Evolutionary conservation across 2,797 vertebrate genomes (phyloP).

Genomic region (Pipistrellus pipistrellus): DNA sequence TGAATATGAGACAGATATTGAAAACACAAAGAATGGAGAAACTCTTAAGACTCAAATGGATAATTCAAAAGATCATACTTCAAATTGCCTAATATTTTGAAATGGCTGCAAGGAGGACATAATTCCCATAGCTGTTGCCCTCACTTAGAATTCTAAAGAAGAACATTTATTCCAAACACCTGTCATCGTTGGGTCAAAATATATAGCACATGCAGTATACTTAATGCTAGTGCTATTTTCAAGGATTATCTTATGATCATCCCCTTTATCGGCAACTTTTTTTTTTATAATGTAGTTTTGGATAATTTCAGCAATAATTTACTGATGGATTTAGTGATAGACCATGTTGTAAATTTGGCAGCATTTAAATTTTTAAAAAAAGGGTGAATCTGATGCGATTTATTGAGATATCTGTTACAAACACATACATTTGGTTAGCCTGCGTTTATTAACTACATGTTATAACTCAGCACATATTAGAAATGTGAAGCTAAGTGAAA

Average conservation of each 20-base stretch:
- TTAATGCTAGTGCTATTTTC: conserved; percentile 23
- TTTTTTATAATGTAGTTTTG: background rate
- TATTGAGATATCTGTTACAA: background rate
- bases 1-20: conserved; percentile 82
- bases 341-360: background rate
- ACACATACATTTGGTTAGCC: background rate
- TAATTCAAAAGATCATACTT: conserved; percentile 81
- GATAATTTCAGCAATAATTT: background rate
- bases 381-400: background rate
- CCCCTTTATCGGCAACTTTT: background rate
- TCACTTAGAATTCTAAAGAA: conserved; percentile 45
- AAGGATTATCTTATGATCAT: background rate
- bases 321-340: background rate
- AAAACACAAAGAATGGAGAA: conserved; percentile 71
- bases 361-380: background rate
- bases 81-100: conserved; percentile 75
- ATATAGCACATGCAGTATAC: background rate
- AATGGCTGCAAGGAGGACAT: conserved; percentile 61
- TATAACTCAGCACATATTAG: background rate
- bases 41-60: conserved; percentile 79
- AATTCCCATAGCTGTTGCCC: conserved; percentile 64
- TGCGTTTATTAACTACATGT: background rate
- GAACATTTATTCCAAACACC: conserved; percentile 39
- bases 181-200: background rate
- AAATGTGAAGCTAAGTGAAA: background rate